Base-by-base conservation (phyloP, 2,797 vertebrate species). In the Coregonus ussuriensis region DNA sequence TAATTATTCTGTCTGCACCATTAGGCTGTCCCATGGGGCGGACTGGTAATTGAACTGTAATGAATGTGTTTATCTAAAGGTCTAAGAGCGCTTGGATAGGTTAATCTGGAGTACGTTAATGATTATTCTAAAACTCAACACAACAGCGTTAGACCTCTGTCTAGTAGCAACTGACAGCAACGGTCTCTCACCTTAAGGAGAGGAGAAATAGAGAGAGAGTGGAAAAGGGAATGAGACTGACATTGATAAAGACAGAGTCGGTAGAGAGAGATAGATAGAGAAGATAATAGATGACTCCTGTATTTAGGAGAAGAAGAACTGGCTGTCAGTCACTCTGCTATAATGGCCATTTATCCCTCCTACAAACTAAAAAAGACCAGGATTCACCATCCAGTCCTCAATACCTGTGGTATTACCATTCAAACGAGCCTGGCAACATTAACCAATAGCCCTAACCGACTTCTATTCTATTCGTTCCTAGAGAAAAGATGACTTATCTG, bases 41-140 rank as follows among this genome's bases (percentile, higher is more conserved):
- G 52, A 29, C 29, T 72, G 71, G 71, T 72, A 72, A 72, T 72
- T 72, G 52, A 72, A 72, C 71, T 56, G 52, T 72, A 72, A 72
- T 72, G 53, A 53, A 72, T 72, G 71, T 54, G 25, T 72, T 72
- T n/a, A 53, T 72, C 31, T 33, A 33, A 53, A 53, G 51, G 29
- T 54, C 53, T 31, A 56, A 9, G 15, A 59, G 31, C 11, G 54
- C 25, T 52, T 4, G 18, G 16, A 9, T 37, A 21, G 33, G 54
- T 56, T 21, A 37, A 74, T 74, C 18, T 41, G 72, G n/a, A 56
- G 29, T 59, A 7, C 35, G 53, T 62, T 59, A 25, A 56, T n/a
- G 53, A 73, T 35, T 73, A 21, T 35, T 63, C 18, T 62, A 37
- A 71, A 37, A 35, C 29, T 31, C 54, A 63, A 59, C 29, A 73